These are phyloP conservation scores for Ganaspis brasiliensis DNA, from an alignment of 2,888 invertebrate genomes.

Conservation along the genomic window DNA sequence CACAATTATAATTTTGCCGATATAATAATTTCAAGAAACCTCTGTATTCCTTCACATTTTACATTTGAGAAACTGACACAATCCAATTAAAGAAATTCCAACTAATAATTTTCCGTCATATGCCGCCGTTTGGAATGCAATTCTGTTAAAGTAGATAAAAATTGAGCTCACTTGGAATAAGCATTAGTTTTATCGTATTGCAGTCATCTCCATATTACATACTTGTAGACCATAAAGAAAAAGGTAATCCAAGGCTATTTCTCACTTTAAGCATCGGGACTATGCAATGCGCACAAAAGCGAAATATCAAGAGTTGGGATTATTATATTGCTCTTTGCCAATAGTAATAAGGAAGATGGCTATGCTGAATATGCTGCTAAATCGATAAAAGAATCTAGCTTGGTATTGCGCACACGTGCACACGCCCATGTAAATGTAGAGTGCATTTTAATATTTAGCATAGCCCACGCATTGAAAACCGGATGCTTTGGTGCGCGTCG, in stretches of 20 bases:
- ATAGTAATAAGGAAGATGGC: slow-evolving; percentile 75
- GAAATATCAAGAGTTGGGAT: slow-evolving; percentile 55
- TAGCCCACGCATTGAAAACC: slow-evolving; percentile 67
- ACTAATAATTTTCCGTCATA: not conserved
- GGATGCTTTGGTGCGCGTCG: slow-evolving; percentile 69
- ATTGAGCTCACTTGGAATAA: slow-evolving; percentile 60
- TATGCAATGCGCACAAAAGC: slow-evolving; percentile 53
- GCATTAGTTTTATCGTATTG: slow-evolving; percentile 69
- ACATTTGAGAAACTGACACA: not conserved
- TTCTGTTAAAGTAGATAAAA: slow-evolving; percentile 43
- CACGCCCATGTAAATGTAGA: slow-evolving; percentile 60
- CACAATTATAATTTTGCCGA: too few relatives aligned
- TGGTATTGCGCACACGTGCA: slow-evolving; percentile 60
- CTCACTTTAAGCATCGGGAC: slow-evolving; percentile 50
- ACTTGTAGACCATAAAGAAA: slow-evolving; percentile 68
- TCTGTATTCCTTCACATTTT: too few relatives aligned
- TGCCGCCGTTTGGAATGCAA: not conserved
- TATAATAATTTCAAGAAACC: not conserved
- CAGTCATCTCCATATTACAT: slow-evolving; percentile 66
- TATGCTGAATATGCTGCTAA: slow-evolving; percentile 46
- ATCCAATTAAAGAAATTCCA: slow-evolving; percentile 11
- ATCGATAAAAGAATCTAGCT: slow-evolving; percentile 53
- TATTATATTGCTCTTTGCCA: slow-evolving; percentile 61
- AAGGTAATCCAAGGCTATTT: slow-evolving; percentile 66
- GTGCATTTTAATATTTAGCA: slow-evolving; percentile 62